A percentile compares a stretch with the other conserved stretches of the same genome.
Evolutionary conservation across 2,797 vertebrate genomes (phyloP).

Genomic region (Delichon dasypus): DNA sequence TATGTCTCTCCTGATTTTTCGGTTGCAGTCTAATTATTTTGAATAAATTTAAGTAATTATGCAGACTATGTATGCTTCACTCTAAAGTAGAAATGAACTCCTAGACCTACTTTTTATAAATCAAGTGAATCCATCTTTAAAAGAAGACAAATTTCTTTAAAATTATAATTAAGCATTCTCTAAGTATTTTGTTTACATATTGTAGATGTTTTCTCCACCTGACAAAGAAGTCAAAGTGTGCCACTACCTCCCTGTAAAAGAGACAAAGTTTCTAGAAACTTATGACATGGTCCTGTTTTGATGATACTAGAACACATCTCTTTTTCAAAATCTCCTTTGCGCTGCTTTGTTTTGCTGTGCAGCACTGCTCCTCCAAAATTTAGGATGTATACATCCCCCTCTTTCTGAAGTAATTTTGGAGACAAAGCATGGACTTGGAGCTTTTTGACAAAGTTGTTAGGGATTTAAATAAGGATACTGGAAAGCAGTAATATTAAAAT

Average conservation of each 20-base stretch:
- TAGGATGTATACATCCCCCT: not conserved
- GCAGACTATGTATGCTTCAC: not conserved
- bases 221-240: not conserved
- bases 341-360: not conserved
- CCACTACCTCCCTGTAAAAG: not conserved
- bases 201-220: not conserved
- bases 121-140: not conserved
- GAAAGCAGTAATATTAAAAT: not conserved
- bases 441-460: not conserved
- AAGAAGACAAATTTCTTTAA: not conserved
- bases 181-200: not conserved
- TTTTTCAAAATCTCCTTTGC: not conserved
- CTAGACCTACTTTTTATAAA: not conserved
- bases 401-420: not conserved
- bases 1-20: not conserved
- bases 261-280: not conserved
- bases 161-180: not conserved
- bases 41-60: not conserved
- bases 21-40: not conserved
- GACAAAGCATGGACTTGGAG: not conserved
- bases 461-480: not conserved
- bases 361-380: not conserved
- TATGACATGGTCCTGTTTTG: not conserved
- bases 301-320: not conserved
- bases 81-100: not conserved